Evolutionary conservation across 2,797 vertebrate genomes (phyloP), one percentile per base, ranked within the genome.

Genomic region (Synanceia verrucosa): DNA sequence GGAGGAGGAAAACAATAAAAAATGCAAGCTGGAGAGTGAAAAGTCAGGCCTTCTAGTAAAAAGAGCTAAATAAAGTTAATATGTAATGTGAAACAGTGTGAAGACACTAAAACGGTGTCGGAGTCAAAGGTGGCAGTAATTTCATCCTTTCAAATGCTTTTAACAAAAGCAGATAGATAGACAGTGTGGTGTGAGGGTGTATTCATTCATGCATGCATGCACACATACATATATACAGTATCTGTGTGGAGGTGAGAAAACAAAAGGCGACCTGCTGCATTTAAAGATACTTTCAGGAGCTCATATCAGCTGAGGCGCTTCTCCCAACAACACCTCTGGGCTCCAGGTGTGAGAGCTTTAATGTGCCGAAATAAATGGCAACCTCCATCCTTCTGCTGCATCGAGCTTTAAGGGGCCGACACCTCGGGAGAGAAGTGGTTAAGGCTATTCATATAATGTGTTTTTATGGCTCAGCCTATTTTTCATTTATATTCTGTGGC

Each of bases 61-160:
- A 72, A 57, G 87, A 81, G 79, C 82, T 86, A 92, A 89, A 91
- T 87, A 84, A 86, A 86, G 83, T 90, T 86, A 91, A 92, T 91
- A 91, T 88, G 84, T 91, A 90, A 91, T 88, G 88, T 63, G 78
- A 79, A 89, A 88, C 86, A 61, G 88, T 79, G 85, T 87, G 87
- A 90, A 87, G 88, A 92, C 82, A 90, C 82, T 84, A 84, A 89
- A 93, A 92, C 84, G 85, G 86, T 88, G 90, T 83, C 86, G 57
- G 86, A 90, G 87, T 84, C 89, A 82, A 86, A 87, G 89, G 89
- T 91, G 89, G 78, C 78, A 88, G 86, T 90, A 89, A 90, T 83
- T 76, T 82, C 77, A 67, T 89, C 78, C 84, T 85, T 89, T 88
- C 78, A 86, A 82, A 90, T 65, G 90, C 94, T 94, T 94, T 94